Evolutionary conservation across 2,888 invertebrate genomes (phyloP).

Genomic region (Neoaliturus tenellus): DNA sequence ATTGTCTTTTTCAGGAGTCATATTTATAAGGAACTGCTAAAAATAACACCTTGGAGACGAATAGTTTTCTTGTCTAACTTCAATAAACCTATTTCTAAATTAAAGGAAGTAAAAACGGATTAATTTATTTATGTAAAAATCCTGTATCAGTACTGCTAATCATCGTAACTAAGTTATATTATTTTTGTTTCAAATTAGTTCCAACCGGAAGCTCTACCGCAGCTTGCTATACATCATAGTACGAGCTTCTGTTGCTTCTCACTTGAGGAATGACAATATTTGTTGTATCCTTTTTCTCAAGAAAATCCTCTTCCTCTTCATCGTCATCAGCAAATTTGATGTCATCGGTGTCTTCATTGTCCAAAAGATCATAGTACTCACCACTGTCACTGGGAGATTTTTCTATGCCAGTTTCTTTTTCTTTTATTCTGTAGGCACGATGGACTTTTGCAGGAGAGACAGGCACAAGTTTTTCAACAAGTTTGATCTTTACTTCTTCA

Average conservation of each 20-base stretch:
- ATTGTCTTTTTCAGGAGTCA: neutral
- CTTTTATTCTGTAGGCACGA: constrained; percentile 60
- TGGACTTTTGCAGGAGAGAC: constrained; percentile 63
- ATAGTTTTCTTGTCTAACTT: too few species aligned
- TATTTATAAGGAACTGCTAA: neutral
- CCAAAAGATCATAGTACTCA: constrained; percentile 72
- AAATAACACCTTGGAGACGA: neutral
- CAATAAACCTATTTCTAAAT: too few species aligned
- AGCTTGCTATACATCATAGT: constrained; percentile 29
- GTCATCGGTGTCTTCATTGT: constrained; percentile 78
- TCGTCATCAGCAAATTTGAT: constrained; percentile 85
- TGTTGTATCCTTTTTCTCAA: neutral
- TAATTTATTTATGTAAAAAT: too few species aligned
- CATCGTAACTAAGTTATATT: too few species aligned
- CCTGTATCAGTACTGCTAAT: too few species aligned
- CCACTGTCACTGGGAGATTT: constrained; percentile 76
- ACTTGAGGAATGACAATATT: neutral
- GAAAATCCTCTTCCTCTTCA: constrained; percentile 72
- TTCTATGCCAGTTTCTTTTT: constrained; percentile 80
- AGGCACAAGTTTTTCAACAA: constrained; percentile 59
- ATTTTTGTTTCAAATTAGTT: neutral
- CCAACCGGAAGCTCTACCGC: neutral
- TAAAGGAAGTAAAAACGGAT: too few species aligned
- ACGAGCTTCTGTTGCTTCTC: constrained; percentile 35
- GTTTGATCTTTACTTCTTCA: constrained; percentile 36